phyloP scores from a whole-genome alignment of 30 jellyfish, hydroid and myxozoan species.

The Aurelia aurita region DNA sequence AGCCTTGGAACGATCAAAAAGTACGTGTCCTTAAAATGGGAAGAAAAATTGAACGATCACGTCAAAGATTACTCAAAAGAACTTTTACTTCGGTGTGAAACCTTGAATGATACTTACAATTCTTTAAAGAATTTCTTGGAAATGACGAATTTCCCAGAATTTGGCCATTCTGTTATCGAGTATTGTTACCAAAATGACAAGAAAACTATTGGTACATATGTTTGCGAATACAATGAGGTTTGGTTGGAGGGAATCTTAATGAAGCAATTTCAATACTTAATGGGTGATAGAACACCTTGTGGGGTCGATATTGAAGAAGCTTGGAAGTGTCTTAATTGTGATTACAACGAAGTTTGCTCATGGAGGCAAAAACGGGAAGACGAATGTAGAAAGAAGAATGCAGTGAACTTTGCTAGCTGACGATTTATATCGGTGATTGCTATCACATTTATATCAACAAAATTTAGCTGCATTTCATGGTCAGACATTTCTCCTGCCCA shows the following conservation, averaged over 20 bases:
- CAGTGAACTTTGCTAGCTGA: conserved; percentile 10
- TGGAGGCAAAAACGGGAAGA: conserved; percentile 46
- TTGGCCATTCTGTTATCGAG: conserved; percentile 44
- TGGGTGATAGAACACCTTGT: conserved; percentile 43
- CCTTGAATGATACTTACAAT: conserved; percentile 4
- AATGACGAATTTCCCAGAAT: conserved; percentile 12
- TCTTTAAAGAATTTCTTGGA: background rate
- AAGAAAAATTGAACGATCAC: background rate
- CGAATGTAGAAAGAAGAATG: conserved; percentile 29
- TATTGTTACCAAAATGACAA: conserved; percentile 48
- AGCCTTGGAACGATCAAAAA: background rate
- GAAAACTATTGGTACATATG: background rate
- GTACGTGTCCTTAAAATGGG: conserved; percentile 29
- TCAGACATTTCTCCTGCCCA: too few species aligned
- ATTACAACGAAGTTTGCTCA: conserved; percentile 52
- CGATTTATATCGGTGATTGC: background rate
- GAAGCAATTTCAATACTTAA: conserved; percentile 12
- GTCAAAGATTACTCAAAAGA: conserved; percentile 14
- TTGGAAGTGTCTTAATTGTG: conserved; percentile 66
- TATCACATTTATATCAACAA: too few species aligned
- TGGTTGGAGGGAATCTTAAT: conserved; percentile 2
- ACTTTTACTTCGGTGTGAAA: conserved; percentile 11
- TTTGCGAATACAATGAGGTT: conserved; percentile 23
- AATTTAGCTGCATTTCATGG: too few species aligned
- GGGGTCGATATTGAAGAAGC: conserved; percentile 85